phyloP scores from a whole-genome alignment of 2,113 vertebrate genomes.

The rabbit (Oryctolagus cuniculus) region mOryCun1.1 NC_091435.1:151639001-151639500 shows the following conservation, averaged over 20 bases:
- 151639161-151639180: background rate
- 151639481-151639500: conserved; percentile 5
- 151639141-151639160: background rate
- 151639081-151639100: background rate
- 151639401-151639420: background rate
- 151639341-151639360: background rate
- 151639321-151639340: conserved; percentile 33
- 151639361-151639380: background rate
- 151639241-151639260: background rate
- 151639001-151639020: background rate
- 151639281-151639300: background rate
- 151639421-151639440: background rate
- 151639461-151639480: background rate
- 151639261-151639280: background rate
- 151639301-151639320: background rate
- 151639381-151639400: conserved; percentile 33
- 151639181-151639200: background rate
- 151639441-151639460: background rate
- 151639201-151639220: background rate
- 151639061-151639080: background rate
- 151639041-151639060: background rate
- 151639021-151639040: background rate
- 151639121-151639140: background rate
- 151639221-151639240: background rate
- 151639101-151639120: background rate